phyloP scores from a whole-genome alignment of 2,113 vertebrate species.

The Sula dactylatra region DNA sequence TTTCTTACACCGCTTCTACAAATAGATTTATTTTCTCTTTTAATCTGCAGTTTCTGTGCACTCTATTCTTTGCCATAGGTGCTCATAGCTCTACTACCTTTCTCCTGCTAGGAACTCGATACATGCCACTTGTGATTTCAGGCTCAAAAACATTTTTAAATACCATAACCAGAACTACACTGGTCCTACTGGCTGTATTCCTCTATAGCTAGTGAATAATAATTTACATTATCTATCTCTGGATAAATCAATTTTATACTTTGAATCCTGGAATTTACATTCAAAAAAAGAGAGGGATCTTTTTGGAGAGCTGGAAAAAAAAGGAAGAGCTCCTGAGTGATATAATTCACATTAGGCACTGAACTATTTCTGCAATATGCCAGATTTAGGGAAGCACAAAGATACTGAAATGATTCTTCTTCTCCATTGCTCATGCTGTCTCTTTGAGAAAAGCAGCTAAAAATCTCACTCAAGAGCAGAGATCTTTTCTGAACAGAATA shows the following conservation, averaged over 20 bases:
- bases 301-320: neutral
- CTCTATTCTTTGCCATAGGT: neutral
- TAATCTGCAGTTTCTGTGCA: neutral
- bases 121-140: neutral
- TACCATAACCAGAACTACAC: neutral
- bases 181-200: neutral
- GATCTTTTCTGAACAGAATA: neutral
- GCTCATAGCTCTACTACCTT: neutral
- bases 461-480: neutral
- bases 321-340: neutral
- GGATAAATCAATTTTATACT: neutral
- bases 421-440: neutral
- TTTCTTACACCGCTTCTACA: neutral
- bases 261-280: neutral
- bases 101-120: neutral
- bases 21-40: neutral
- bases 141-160: neutral
- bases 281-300: neutral
- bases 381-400: neutral
- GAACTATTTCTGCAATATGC: neutral
- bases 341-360: neutral
- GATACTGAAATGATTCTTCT: neutral
- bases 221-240: neutral
- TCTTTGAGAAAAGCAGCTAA: neutral
- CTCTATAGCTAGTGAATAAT: neutral